A percentile compares a stretch with the other conserved stretches of the same genome.
Evolutionary conservation across 2,113 vertebrate species (phyloP).

Genomic region (Oreochromis spilurus): DNA sequence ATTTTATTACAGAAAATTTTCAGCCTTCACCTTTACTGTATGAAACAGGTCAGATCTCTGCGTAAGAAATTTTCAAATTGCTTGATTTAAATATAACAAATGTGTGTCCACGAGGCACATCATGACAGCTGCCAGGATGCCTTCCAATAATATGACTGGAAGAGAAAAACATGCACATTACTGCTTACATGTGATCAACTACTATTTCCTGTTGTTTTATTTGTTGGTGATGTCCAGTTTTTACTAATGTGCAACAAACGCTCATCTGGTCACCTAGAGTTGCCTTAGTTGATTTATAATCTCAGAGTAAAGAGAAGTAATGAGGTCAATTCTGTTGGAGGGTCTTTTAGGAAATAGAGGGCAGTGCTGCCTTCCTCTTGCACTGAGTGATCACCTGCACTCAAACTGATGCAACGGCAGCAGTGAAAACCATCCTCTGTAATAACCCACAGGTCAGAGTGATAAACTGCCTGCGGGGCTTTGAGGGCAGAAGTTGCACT

Average conservation of each 20-base stretch:
- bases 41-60: neutral
- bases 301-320: neutral
- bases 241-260: neutral
- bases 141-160: neutral
- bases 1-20: neutral
- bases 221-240: neutral
- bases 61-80: neutral
- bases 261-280: neutral
- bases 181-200: neutral
- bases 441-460: conserved; percentile 5
- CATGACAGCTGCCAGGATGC: neutral
- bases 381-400: neutral
- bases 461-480: neutral
- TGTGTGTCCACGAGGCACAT: neutral
- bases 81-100: conserved; percentile 18
- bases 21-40: neutral
- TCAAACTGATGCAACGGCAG: neutral
- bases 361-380: neutral
- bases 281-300: neutral
- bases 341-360: neutral
- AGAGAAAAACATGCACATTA: neutral
- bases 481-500: neutral
- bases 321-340: neutral
- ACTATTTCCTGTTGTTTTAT: neutral
- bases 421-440: neutral